Evolutionary conservation across 1,140 invertebrate genomes (phyloP).

Genomic region (Ips nitidus): DNA sequence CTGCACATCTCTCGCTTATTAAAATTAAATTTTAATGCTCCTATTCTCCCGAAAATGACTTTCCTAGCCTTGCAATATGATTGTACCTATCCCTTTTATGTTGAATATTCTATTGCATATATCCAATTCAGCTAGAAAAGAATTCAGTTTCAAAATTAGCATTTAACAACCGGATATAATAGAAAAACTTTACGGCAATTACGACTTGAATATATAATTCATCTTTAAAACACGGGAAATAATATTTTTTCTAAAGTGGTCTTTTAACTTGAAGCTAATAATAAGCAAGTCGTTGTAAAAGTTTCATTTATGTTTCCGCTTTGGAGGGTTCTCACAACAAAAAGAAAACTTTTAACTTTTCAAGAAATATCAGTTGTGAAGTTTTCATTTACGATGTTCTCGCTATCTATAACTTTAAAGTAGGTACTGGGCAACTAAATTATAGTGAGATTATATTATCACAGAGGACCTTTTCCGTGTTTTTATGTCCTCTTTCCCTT

Average conservation of each 20-base stretch:
- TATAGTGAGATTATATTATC: too few species aligned
- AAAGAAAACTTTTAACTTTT: background rate
- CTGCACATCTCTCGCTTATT: background rate
- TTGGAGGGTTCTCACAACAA: background rate
- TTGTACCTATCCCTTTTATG: conserved; percentile 3
- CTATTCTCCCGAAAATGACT: background rate
- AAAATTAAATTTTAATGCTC: conserved; percentile 5
- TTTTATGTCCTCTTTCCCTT: too few species aligned
- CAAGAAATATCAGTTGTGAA: too few species aligned
- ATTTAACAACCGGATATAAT: background rate
- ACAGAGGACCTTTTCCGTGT: too few species aligned
- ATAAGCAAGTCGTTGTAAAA: conserved; percentile 4
- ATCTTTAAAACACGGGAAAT: conserved; percentile 6
- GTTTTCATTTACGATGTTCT: too few species aligned
- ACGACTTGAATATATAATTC: background rate
- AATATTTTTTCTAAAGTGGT: conserved; percentile 7
- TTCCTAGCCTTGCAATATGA: background rate
- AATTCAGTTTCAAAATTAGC: background rate
- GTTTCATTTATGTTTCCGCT: conserved; percentile 6
- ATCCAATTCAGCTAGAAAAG: background rate
- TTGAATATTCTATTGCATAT: background rate
- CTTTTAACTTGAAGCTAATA: conserved; percentile 5
- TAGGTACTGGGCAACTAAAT: too few species aligned
- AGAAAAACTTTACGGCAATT: background rate
- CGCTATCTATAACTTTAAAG: too few species aligned